Evolutionary conservation across 2,113 vertebrate genomes (phyloP).

Genomic region (Labeo catla): DNA sequence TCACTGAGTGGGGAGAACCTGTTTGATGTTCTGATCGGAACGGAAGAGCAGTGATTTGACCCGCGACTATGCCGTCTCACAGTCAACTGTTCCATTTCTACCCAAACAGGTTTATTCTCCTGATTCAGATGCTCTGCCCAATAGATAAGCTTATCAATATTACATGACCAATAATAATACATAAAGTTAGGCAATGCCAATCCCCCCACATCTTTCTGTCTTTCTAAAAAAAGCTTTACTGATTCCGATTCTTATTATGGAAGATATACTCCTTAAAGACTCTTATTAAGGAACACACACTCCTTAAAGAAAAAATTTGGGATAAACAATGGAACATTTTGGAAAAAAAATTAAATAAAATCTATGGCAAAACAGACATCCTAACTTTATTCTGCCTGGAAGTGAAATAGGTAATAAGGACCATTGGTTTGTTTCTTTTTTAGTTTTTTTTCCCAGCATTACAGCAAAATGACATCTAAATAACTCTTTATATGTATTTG

Average conservation of each 20-base stretch:
- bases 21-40: too few relatives aligned
- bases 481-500: too few relatives aligned
- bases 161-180: too few relatives aligned
- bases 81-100: neutral
- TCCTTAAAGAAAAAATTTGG: neutral
- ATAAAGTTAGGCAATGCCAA: neutral
- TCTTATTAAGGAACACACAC: too few relatives aligned
- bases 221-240: too few relatives aligned
- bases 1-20: too few relatives aligned
- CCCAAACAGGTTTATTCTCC: neutral
- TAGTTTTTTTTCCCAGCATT: neutral
- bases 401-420: neutral
- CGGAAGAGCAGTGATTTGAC: too few relatives aligned
- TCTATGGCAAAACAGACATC: neutral
- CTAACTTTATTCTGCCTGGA: neutral
- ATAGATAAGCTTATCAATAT: too few relatives aligned
- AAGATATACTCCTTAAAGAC: too few relatives aligned
- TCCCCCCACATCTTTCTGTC: too few relatives aligned
- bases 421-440: neutral
- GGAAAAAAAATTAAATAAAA: neutral
- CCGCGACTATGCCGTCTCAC: too few relatives aligned
- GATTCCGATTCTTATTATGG: too few relatives aligned
- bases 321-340: neutral
- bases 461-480: neutral
- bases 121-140: neutral